Conservation (phyloP, 1,140 invertebrate genomes). For the Eulimnadia texana region DNA sequence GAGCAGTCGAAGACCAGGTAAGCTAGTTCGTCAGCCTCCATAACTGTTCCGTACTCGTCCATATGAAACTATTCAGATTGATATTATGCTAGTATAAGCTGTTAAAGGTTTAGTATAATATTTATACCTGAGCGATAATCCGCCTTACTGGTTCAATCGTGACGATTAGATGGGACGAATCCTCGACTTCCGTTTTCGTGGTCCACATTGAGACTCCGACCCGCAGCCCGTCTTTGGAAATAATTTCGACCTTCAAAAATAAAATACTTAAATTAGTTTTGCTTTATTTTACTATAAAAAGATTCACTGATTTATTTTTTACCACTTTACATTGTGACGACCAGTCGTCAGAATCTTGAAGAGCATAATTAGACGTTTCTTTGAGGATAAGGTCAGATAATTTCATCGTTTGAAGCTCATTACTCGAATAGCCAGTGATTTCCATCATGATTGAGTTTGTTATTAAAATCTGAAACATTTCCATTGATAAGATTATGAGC, state of each 20-base stretch:
- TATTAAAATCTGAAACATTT: slow-evolving; percentile 43
- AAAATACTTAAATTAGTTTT: slow-evolving; percentile 4
- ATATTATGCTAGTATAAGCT: neutral
- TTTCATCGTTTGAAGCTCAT: slow-evolving; percentile 36
- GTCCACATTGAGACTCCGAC: slow-evolving; percentile 47
- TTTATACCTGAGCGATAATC: slow-evolving; percentile 27
- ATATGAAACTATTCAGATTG: slow-evolving; percentile 23
- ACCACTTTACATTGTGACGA: slow-evolving; percentile 44
- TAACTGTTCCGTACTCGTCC: slow-evolving; percentile 32
- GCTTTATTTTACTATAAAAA: slow-evolving; percentile 10
- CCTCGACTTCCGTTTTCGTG: slow-evolving; percentile 38
- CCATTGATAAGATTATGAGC: too few relatives aligned
- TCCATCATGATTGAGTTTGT: slow-evolving; percentile 42
- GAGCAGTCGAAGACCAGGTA: slow-evolving; percentile 36
- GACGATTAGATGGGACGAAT: slow-evolving; percentile 36
- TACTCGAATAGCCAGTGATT: slow-evolving; percentile 34
- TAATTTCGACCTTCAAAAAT: slow-evolving; percentile 39
- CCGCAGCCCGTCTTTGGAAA: slow-evolving; percentile 35
- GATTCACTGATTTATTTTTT: too few relatives aligned
- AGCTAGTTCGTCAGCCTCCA: slow-evolving; percentile 32
- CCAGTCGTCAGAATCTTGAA: slow-evolving; percentile 38
- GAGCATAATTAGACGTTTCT: slow-evolving; percentile 34
- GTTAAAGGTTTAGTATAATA: neutral
- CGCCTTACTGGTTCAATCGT: slow-evolving; percentile 44
- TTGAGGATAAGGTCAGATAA: slow-evolving; percentile 40